Conservation (phyloP, 2,888 invertebrate species). For the Lasioglossum oenotherae region DNA sequence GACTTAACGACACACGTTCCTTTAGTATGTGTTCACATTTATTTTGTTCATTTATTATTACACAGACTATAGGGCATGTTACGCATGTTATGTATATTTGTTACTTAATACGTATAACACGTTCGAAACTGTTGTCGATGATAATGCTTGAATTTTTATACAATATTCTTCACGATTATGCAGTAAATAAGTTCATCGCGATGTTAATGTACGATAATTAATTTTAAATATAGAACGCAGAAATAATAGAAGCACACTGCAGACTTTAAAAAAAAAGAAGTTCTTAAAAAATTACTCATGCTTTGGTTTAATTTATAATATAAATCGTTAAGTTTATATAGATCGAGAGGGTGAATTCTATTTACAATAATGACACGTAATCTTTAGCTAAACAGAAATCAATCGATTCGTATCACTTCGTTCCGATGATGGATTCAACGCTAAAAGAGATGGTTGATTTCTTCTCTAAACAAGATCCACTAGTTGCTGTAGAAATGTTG, state of each 20-base stretch:
- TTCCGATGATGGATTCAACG: constrained; percentile 82
- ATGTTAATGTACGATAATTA: constrained; percentile 56
- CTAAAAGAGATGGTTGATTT: constrained; percentile 81
- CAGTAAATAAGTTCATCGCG: constrained; percentile 60
- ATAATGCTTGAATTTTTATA: constrained; percentile 29
- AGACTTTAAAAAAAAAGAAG: constrained; percentile 8
- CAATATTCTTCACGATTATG: constrained; percentile 54
- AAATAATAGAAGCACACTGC: constrained; percentile 13
- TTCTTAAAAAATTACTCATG: constrained; percentile 12
- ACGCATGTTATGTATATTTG: constrained; percentile 15
- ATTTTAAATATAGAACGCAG: constrained; percentile 37
- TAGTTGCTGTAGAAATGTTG: constrained; percentile 39
- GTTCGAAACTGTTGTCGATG: constrained; percentile 10
- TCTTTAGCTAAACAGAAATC: constrained; percentile 19
- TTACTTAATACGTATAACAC: constrained; percentile 4
- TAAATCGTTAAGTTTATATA: constrained; percentile 23
- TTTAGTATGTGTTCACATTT: constrained; percentile 32
- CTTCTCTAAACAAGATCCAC: constrained; percentile 68
- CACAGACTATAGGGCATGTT: constrained; percentile 15
- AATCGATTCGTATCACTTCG: constrained; percentile 69
- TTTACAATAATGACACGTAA: constrained; percentile 47
- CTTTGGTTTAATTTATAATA: constrained; percentile 28
- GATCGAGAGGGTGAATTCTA: constrained; percentile 22
- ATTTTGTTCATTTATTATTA: constrained; percentile 16
- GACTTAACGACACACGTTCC: constrained; percentile 21